A percentile compares a stretch with the other conserved stretches of the same genome.
Evolutionary conservation across 2,797 vertebrate species (phyloP).

Genomic region (Leptodactylus fallax): DNA sequence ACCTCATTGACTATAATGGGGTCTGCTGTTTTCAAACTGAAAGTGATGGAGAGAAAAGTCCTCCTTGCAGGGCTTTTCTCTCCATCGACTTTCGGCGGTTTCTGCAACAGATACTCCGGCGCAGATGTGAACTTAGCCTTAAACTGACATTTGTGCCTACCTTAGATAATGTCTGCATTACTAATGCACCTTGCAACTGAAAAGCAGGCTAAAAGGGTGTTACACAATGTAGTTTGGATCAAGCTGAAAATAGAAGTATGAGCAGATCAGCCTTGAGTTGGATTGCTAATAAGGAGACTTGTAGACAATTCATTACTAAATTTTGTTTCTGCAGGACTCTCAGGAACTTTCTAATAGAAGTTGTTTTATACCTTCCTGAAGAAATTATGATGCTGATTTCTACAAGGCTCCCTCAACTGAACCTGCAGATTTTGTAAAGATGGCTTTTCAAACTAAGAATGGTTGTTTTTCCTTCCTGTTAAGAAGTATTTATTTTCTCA

Average conservation of each 20-base stretch:
- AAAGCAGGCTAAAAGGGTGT: background rate
- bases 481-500: constrained; percentile 48
- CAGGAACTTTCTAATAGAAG: background rate
- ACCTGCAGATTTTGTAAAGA: background rate
- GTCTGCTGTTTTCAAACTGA: too few species aligned
- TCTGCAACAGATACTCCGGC: too few species aligned
- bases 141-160: too few species aligned
- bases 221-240: too few species aligned
- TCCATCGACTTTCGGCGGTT: too few species aligned
- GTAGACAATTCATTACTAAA: background rate
- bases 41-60: too few species aligned
- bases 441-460: background rate
- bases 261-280: too few species aligned
- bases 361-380: background rate
- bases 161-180: background rate
- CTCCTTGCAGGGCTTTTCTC: too few species aligned
- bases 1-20: too few species aligned
- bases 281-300: too few species aligned
- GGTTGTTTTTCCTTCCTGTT: background rate
- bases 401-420: background rate
- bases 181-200: background rate
- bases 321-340: constrained; percentile 13
- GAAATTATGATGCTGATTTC: background rate
- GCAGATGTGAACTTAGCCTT: too few species aligned
- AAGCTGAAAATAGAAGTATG: too few species aligned